phyloP scores from a whole-genome alignment of 2,888 invertebrate genomes.

The Pachliopta kotzebuea region DNA sequence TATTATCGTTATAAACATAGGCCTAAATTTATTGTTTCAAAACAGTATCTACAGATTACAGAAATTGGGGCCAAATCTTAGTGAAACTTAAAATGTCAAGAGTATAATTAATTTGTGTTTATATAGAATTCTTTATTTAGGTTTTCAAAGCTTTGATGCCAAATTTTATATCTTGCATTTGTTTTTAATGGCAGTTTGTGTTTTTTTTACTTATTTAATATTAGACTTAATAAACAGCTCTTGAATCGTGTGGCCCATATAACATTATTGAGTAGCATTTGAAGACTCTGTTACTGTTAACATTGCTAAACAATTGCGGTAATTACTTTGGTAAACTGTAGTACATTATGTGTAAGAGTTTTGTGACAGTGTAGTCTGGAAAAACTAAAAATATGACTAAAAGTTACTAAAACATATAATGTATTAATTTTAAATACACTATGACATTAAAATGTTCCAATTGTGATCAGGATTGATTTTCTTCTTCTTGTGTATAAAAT shows the following conservation, averaged over 20 bases:
- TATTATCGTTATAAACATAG: constrained; percentile 10
- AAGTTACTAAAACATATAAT: background rate
- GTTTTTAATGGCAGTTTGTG: background rate
- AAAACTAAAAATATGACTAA: too few relatives aligned
- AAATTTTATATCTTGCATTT: constrained; percentile 7
- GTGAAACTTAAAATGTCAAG: constrained; percentile 8
- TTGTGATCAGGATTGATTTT: background rate
- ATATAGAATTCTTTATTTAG: background rate
- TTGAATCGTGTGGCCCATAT: background rate
- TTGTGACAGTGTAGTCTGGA: too few relatives aligned
- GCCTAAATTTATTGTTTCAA: constrained; percentile 23
- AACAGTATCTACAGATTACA: background rate
- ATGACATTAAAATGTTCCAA: background rate
- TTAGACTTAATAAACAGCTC: background rate
- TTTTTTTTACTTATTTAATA: background rate
- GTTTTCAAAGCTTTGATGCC: constrained; percentile 22
- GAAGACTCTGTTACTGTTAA: background rate
- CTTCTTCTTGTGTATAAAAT: background rate
- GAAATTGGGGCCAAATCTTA: constrained; percentile 26
- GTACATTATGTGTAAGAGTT: background rate
- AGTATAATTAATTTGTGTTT: background rate
- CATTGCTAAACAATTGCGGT: background rate
- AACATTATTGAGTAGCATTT: background rate
- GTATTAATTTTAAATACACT: background rate
- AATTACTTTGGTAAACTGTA: background rate